Evolutionary conservation across 2,113 vertebrate genomes (phyloP).

Genomic region (Oreotrochilus melanogaster): DNA sequence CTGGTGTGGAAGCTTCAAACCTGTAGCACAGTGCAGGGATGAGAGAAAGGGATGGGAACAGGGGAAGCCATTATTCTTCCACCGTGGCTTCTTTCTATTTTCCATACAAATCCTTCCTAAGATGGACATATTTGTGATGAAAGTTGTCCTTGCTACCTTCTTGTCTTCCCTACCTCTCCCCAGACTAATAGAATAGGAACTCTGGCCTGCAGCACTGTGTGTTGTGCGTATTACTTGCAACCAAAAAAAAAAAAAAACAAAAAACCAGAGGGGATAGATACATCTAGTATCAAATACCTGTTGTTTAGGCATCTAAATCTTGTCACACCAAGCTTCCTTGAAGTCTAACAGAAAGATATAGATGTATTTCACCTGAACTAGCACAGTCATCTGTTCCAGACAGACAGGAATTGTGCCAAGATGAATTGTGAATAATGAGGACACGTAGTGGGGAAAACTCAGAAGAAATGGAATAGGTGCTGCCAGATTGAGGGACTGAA

Average conservation of each 20-base stretch:
- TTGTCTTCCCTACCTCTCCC: not conserved
- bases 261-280: not conserved
- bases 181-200: not conserved
- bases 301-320: not conserved
- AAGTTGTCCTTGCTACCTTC: not conserved
- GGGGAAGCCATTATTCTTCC: not conserved
- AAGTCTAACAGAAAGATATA: not conserved
- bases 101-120: not conserved
- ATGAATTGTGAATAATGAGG: not conserved
- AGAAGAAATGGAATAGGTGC: not conserved
- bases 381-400: not conserved
- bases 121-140: fast-evolving
- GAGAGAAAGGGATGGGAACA: not conserved
- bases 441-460: not conserved
- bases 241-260: not conserved
- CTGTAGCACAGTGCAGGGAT: fast-evolving
- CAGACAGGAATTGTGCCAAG: not conserved
- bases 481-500: not conserved
- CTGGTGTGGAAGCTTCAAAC: not conserved
- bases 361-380: not conserved
- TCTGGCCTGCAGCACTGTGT: not conserved
- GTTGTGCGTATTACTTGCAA: not conserved
- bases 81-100: not conserved
- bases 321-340: not conserved
- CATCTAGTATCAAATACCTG: not conserved